These are phyloP conservation scores for Kryptopterus vitreolus DNA, from an alignment of 2,797 vertebrate species.

Conservation along the genomic window DNA sequence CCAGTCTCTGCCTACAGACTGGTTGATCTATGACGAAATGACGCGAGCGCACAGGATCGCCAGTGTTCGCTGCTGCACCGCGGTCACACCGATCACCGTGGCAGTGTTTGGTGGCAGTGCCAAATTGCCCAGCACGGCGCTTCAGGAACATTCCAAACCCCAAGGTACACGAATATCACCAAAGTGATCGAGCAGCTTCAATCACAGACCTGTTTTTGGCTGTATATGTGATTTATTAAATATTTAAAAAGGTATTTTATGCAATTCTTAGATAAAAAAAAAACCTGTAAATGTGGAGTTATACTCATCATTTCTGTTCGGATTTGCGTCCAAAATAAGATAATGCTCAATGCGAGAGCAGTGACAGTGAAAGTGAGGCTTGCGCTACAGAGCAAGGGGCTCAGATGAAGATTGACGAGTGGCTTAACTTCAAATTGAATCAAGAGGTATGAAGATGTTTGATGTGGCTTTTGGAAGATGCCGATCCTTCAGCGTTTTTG, in stretches of 20 bases:
- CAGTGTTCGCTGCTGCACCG: slow-evolving; percentile 87
- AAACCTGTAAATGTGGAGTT: background rate
- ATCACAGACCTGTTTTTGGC: background rate
- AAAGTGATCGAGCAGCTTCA: background rate
- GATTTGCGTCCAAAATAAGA: slow-evolving; percentile 56
- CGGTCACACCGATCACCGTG: slow-evolving; percentile 82
- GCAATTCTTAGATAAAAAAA: too few relatives aligned
- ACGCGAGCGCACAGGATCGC: slow-evolving; percentile 85
- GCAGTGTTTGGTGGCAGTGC: slow-evolving; percentile 85
- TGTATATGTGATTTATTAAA: background rate
- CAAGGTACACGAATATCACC: slow-evolving; percentile 60
- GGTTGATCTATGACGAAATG: slow-evolving; percentile 96
- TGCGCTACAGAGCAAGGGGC: slow-evolving; percentile 65
- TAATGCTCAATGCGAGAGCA: slow-evolving; percentile 72
- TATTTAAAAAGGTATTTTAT: too few relatives aligned
- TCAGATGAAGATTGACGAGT: slow-evolving; percentile 85
- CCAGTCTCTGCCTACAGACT: slow-evolving; percentile 84
- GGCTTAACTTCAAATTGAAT: slow-evolving; percentile 85
- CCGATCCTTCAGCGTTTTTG: background rate
- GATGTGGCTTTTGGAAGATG: background rate
- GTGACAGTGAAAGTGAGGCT: slow-evolving; percentile 89
- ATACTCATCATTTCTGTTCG: background rate
- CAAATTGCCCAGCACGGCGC: slow-evolving; percentile 75
- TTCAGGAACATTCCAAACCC: slow-evolving; percentile 71
- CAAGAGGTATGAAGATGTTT: slow-evolving; percentile 74